Conservation (phyloP, 2,888 invertebrate genomes). For the Caenorhabditis japonica region DNA sequence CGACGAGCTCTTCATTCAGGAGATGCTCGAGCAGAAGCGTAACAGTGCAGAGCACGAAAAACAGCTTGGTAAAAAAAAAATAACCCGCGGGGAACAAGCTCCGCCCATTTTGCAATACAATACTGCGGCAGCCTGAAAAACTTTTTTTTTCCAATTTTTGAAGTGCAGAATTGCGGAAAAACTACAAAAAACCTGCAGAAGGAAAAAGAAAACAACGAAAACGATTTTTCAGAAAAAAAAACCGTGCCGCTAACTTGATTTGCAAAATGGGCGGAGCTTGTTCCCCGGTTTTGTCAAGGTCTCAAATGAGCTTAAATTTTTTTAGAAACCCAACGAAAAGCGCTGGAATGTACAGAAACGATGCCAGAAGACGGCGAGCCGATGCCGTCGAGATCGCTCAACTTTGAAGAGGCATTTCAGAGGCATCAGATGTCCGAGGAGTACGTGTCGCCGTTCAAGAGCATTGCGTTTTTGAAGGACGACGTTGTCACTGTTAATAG, state of each 20-base stretch:
- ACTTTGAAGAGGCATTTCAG: slow-evolving; percentile 46
- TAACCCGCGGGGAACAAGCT: too few relatives aligned
- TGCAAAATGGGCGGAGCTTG: too few relatives aligned
- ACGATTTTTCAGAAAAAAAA: too few relatives aligned
- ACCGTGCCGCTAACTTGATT: too few relatives aligned
- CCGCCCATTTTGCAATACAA: too few relatives aligned
- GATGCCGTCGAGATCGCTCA: slow-evolving; percentile 32
- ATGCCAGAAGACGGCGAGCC: slow-evolving; percentile 36
- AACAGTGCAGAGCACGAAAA: slow-evolving; percentile 4
- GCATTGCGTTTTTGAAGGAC: slow-evolving; percentile 41
- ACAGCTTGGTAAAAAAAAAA: slow-evolving; percentile 14
- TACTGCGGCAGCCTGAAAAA: too few relatives aligned
- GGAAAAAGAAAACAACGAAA: too few relatives aligned
- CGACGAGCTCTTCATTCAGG: slow-evolving; percentile 28
- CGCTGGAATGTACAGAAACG: slow-evolving; percentile 41
- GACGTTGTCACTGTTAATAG: slow-evolving; percentile 44
- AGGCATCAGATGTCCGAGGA: slow-evolving; percentile 2
- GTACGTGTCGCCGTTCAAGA: slow-evolving; percentile 43
- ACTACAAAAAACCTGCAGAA: too few relatives aligned
- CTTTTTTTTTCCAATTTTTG: too few relatives aligned
- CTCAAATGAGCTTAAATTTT: neutral
- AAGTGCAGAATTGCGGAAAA: too few relatives aligned
- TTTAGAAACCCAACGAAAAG: slow-evolving; percentile 34
- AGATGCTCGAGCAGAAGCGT: slow-evolving; percentile 16
- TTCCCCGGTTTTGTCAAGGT: too few relatives aligned